Evolutionary conservation across 1,140 invertebrate genomes (phyloP), one percentile per base, ranked within the genome.

Genomic region (Varroa destructor): DNA sequence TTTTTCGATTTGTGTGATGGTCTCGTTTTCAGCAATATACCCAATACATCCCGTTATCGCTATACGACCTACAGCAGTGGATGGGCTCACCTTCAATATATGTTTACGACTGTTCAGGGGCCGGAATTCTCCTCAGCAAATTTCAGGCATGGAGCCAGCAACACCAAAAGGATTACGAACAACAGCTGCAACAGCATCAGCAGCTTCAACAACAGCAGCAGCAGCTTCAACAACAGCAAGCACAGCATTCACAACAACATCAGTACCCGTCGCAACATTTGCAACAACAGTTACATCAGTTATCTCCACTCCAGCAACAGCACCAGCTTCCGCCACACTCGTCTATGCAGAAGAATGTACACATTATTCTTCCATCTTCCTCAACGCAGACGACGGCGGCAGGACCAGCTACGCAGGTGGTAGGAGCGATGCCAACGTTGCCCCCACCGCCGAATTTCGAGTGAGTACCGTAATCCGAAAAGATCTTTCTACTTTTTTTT

Each of bases 1-100:
- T 51, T 51, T 51, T 51, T 51, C 46, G 4, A 51, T 51, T 51
- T 51, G 3, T 5, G 8, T 14, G 25, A 54, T 58, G 58, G 43
- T 74, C 74, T 78, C 74, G 71, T 56, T 81, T 83, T 56, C 81
- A 94, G 87, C 91, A 87, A 72, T 98, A 93, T 80, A 97, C 94
- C 0, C 94, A 99, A 82, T 99, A 99, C 82, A 99, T 99, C 82
- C 97, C 96, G 71, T 82, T 99, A 76, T 97, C 93, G 67, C 87
- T 99, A 55, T 98, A 94, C 80, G 96, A 99, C 83, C 84, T 99
- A 67, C 95, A 99, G 83, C 89, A 89, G 40, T 99, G 96, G 96
- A 97, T 99, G 93, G 93, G 92, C 71, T 88, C 90, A 71, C 96
- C 96, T 5, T 97, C 94, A 56, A 96, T 99, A 73, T 99, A 98